Evolutionary conservation across 2,797 vertebrate species (phyloP), one percentile per base, ranked within the genome.

Genomic region (Phylloscopus collybita): DNA sequence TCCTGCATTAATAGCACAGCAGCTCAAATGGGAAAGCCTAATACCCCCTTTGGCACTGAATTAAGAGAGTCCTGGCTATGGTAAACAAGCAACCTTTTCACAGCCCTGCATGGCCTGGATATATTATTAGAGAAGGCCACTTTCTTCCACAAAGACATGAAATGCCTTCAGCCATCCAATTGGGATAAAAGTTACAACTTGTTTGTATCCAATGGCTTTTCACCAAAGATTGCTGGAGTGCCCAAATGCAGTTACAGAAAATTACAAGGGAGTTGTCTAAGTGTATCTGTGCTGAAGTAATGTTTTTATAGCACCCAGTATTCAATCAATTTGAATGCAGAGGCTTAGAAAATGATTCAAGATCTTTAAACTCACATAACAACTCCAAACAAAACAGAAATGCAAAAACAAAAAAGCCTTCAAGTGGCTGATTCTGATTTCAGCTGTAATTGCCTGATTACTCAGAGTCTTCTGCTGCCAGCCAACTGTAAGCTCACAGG

Each of bases 381-480:
- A 94, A 94, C 87, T 95, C 95, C 95, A 96, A 96, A 95, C 82
- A 88, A 92, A 97, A 94, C 92, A 96, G 82, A 97, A 97, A 94
- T 72, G 66, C 80, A 96, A 88, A 94, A 94, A 75, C 70, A 92
- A 96, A 94, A 93, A 2, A 9, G 66, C 66, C 91, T 96, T 95
- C 91, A 66, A 96, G 91, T 79, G 93, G 85, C 80, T 81, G 83
- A 89, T 96, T 67, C 92, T 88, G 93, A 93, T 96, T 96, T 96
- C 87, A 97, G 86, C 87, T 80, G 82, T 84, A 94, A 96, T 84
- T 96, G 92, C 92, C 70, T 42, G 87, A 79, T 96, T 96, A 95
- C 95, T 96, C 95, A 92, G 86, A 83, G 66, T 81, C 80, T 79
- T 95, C 89, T 92, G 87, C 42, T 66, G 62, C 73, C 88, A 95